Evolutionary conservation across 2,797 vertebrate genomes (phyloP).

Genomic region (Sciaenops ocellatus): DNA sequence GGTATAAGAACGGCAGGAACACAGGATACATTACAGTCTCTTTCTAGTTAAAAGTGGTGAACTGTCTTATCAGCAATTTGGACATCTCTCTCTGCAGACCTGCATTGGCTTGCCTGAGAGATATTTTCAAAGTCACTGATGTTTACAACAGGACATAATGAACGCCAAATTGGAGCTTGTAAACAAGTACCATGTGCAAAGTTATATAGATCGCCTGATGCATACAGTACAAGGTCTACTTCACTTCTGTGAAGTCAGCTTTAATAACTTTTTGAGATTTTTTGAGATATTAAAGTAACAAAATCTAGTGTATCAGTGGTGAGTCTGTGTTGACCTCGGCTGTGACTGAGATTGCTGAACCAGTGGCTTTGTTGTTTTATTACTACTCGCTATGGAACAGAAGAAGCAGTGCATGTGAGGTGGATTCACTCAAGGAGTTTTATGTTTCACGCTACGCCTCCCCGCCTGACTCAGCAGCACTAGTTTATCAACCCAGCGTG

Average conservation of each 20-base stretch:
- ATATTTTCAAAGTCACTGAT: neutral
- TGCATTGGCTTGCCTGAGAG: neutral
- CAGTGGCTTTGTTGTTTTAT: conserved; percentile 44
- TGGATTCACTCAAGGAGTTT: conserved; percentile 32
- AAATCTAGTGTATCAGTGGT: too few relatives aligned
- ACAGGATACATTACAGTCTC: neutral
- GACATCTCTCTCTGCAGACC: neutral
- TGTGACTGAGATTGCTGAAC: conserved; percentile 20
- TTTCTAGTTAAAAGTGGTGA: neutral
- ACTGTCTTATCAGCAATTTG: neutral
- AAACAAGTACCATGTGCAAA: neutral
- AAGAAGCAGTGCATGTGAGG: conserved; percentile 34
- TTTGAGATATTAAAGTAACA: neutral
- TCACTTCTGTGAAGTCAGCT: neutral
- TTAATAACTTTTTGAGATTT: too few relatives aligned
- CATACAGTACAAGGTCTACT: neutral
- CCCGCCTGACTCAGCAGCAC: conserved; percentile 50
- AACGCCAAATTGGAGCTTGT: neutral
- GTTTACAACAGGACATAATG: neutral
- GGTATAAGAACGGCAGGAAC: neutral
- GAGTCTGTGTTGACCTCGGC: neutral
- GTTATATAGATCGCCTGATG: neutral
- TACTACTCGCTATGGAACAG: conserved; percentile 1
- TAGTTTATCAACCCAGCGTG: conserved; percentile 5
- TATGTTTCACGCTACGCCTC: conserved; percentile 21